Conservation (phyloP, 2,797 vertebrate genomes). For the Prionace glauca region DNA sequence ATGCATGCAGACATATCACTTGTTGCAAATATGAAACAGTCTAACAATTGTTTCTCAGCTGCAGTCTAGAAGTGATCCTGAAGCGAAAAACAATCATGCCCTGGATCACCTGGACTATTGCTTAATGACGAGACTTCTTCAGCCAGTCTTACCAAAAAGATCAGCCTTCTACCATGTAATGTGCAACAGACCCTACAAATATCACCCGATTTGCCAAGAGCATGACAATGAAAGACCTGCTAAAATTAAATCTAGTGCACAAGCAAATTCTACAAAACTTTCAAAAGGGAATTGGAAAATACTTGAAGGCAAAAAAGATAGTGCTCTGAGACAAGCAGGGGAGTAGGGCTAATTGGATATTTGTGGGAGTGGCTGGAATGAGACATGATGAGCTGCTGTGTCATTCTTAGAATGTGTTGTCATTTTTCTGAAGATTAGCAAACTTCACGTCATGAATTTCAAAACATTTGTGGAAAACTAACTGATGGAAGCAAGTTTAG, state of each 20-base stretch:
- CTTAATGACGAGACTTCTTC: neutral
- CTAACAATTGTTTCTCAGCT: neutral
- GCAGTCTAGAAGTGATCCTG: neutral
- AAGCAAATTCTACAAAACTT: too few species aligned
- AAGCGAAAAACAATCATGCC: neutral
- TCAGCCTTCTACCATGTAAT: too few species aligned
- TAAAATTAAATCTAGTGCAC: neutral
- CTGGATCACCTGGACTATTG: neutral
- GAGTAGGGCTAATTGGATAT: neutral
- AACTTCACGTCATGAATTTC: neutral
- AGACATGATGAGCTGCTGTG: neutral
- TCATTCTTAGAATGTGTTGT: neutral
- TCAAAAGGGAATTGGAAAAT: neutral
- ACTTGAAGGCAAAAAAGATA: neutral
- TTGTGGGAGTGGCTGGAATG: neutral
- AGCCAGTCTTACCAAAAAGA: neutral
- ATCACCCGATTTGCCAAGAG: neutral
- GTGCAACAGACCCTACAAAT: neutral
- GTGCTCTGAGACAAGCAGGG: neutral
- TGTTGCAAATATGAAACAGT: neutral
- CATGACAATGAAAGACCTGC: neutral
- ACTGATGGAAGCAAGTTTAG: neutral
- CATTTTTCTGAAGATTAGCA: neutral
- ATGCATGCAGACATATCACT: neutral
- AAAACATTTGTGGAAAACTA: neutral